phyloP scores from a whole-genome alignment of 2,888 invertebrate species.

The Dryobota labecula region DNA sequence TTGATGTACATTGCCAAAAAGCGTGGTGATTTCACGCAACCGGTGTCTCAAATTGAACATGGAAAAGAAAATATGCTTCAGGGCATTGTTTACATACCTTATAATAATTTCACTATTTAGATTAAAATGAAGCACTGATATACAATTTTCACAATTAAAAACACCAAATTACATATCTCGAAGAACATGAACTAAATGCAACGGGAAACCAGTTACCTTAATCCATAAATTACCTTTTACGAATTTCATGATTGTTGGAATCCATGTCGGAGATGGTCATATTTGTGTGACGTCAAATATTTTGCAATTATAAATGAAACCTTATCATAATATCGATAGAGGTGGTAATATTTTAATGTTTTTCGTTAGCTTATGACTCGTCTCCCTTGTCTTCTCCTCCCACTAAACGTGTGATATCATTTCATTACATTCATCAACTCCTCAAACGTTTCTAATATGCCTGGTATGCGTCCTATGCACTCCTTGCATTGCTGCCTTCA shows the following conservation, averaged over 20 bases:
- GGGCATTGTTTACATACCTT: background rate
- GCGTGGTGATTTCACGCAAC: background rate
- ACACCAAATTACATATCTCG: constrained; percentile 1
- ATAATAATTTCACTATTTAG: constrained; percentile 19
- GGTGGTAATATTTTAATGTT: background rate
- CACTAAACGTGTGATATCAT: background rate
- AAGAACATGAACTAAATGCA: constrained; percentile 26
- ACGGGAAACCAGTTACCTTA: constrained; percentile 31
- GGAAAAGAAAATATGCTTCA: background rate
- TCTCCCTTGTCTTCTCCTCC: background rate
- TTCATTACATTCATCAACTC: background rate
- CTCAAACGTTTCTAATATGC: constrained; percentile 85
- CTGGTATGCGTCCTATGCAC: constrained; percentile 92
- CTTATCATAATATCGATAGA: background rate
- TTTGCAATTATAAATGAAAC: background rate
- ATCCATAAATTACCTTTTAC: background rate
- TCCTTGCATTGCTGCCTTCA: constrained; percentile 92
- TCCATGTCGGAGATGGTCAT: background rate
- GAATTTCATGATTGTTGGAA: background rate
- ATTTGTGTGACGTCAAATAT: background rate
- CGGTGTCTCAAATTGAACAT: background rate
- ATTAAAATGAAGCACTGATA: background rate
- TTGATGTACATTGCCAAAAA: too few species aligned
- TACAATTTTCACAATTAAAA: background rate
- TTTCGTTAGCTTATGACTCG: background rate